These are phyloP conservation scores for Typhlichthys subterraneus DNA, from an alignment of 2,797 vertebrate genomes.

Conservation along the genomic window DNA sequence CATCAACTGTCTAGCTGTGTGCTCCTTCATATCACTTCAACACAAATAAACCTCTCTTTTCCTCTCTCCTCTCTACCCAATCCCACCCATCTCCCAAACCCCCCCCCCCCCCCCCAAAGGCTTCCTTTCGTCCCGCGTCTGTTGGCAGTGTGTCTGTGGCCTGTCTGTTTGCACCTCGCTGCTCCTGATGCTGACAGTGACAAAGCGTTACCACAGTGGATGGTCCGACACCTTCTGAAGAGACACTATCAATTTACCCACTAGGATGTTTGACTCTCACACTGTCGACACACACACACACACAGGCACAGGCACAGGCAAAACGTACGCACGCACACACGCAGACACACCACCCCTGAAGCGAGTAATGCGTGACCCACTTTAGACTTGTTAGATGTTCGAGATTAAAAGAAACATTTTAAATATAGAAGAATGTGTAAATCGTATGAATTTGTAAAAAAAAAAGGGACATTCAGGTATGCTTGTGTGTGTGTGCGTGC, in stretches of 20 bases:
- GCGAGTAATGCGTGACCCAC: too few species aligned
- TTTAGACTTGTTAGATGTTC: too few species aligned
- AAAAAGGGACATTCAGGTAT: slow-evolving; percentile 13
- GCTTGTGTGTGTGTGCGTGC: slow-evolving; percentile 4
- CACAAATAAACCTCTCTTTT: slow-evolving; percentile 59
- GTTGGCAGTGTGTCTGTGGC: slow-evolving; percentile 39
- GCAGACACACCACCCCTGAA: neutral
- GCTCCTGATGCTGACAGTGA: slow-evolving; percentile 29
- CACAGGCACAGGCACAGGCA: too few species aligned
- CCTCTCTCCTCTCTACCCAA: slow-evolving; percentile 11
- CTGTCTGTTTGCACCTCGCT: slow-evolving; percentile 58
- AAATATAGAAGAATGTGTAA: neutral
- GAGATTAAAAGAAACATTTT: too few species aligned
- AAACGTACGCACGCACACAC: slow-evolving; percentile 28
- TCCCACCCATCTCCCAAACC: neutral
- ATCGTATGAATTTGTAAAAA: neutral
- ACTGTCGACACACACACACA: neutral
- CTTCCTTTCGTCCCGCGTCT: slow-evolving; percentile 10
- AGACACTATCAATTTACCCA: slow-evolving; percentile 12
- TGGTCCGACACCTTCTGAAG: slow-evolving; percentile 43
- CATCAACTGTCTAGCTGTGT: slow-evolving; percentile 53
- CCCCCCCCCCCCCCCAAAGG: neutral
- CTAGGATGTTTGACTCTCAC: neutral
- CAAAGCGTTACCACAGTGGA: slow-evolving; percentile 45
- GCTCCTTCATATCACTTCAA: slow-evolving; percentile 51